Conservation (phyloP, 1,140 invertebrate genomes). For the Sitophilus oryzae region DNA sequence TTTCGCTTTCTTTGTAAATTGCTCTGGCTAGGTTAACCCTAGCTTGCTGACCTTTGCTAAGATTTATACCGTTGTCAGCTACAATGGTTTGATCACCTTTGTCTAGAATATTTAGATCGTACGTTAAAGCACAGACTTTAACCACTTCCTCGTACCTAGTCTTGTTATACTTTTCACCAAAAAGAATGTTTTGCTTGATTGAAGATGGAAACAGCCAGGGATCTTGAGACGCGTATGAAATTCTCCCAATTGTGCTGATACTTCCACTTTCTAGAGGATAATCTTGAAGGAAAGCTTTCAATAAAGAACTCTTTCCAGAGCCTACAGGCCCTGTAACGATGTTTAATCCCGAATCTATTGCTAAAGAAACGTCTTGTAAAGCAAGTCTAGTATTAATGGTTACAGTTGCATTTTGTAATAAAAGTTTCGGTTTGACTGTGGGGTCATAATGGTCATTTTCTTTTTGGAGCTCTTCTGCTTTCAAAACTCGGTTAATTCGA, state of each 20-base stretch:
- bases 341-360: constrained; percentile 55
- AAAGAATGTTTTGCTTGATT: constrained; percentile 58
- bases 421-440: constrained; percentile 11
- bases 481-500: constrained; percentile 30
- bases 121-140: constrained; percentile 51
- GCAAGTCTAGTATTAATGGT: constrained; percentile 42
- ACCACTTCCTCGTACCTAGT: constrained; percentile 45
- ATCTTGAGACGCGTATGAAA: constrained; percentile 76
- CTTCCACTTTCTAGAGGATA: constrained; percentile 56
- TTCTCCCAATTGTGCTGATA: constrained; percentile 56
- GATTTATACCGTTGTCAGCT: constrained; percentile 70
- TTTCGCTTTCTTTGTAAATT: constrained; percentile 70
- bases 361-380: constrained; percentile 52
- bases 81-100: constrained; percentile 73
- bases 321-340: constrained; percentile 75
- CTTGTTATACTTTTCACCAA: constrained; percentile 45
- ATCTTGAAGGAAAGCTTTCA: constrained; percentile 68
- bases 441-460: constrained; percentile 12
- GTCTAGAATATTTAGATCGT: constrained; percentile 64
- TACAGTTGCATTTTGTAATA: constrained; percentile 31
- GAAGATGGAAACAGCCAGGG: constrained; percentile 68
- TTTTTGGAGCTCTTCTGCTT: constrained; percentile 26
- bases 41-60: constrained; percentile 84
- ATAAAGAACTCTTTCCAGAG: constrained; percentile 70
- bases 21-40: constrained; percentile 81